Percentiles rank a stretch among this genome's conserved stretches.
Evolutionary conservation across 2,113 vertebrate species (phyloP).

Genomic region (Forbesichthys papilliferus): DNA sequence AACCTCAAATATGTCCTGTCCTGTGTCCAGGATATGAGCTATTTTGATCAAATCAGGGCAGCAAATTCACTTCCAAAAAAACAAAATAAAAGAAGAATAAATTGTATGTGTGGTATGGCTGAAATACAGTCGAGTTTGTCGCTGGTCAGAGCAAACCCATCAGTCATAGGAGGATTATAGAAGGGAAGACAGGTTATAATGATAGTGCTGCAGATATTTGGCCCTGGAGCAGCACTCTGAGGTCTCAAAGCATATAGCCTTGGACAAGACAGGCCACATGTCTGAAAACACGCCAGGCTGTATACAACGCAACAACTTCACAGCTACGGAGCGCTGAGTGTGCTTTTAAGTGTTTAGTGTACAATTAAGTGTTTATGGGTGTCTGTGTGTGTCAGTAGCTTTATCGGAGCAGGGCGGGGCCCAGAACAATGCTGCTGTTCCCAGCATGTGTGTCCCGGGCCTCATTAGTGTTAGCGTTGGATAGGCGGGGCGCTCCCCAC

Average conservation of each 20-base stretch:
- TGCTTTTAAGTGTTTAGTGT: background rate
- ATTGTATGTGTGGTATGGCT: constrained; percentile 34
- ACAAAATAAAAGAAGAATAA: constrained; percentile 33
- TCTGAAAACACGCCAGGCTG: constrained; percentile 35
- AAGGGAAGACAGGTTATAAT: constrained; percentile 48
- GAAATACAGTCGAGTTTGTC: constrained; percentile 34
- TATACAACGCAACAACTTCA: constrained; percentile 35
- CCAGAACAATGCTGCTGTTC: constrained; percentile 69
- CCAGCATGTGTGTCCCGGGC: constrained; percentile 63
- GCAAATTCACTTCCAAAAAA: constrained; percentile 54
- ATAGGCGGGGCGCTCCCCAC: constrained; percentile 69
- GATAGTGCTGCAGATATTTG: constrained; percentile 40
- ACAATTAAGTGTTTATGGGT: constrained; percentile 23
- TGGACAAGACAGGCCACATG: constrained; percentile 28
- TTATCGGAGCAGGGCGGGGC: constrained; percentile 29
- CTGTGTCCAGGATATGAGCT: constrained; percentile 48
- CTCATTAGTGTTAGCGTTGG: constrained; percentile 73
- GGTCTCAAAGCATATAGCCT: constrained; percentile 38
- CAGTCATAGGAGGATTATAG: constrained; percentile 51
- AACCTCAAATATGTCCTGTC: constrained; percentile 54
- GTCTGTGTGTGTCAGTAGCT: constrained; percentile 18
- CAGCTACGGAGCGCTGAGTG: constrained; percentile 23
- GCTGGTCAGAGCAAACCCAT: constrained; percentile 33
- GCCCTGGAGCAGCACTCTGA: constrained; percentile 36
- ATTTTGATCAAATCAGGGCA: constrained; percentile 53